Conservation (phyloP, 2,888 invertebrate species). For the Meganola albula region DNA sequence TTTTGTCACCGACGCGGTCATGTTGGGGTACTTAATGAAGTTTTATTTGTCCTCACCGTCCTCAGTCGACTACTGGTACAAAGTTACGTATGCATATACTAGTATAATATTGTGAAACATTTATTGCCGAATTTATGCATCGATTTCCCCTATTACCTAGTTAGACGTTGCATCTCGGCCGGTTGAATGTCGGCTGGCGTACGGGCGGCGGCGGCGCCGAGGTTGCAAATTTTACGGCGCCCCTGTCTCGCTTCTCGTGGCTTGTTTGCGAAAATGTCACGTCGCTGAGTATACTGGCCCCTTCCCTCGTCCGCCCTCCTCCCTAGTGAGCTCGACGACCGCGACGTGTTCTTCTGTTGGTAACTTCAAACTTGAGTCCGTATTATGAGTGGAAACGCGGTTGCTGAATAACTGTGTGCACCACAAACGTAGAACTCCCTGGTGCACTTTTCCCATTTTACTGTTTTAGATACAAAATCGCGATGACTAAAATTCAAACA, state of each 20-base stretch:
- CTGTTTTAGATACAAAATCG: slow-evolving; percentile 32
- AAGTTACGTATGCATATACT: slow-evolving; percentile 2
- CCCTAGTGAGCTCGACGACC: slow-evolving; percentile 30
- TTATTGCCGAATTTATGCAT: slow-evolving; percentile 49
- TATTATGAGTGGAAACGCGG: slow-evolving; percentile 34
- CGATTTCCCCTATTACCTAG: slow-evolving; percentile 50
- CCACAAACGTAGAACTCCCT: slow-evolving; percentile 34
- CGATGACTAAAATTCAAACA: too few species aligned
- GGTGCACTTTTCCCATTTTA: slow-evolving; percentile 25
- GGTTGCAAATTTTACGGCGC: slow-evolving; percentile 50
- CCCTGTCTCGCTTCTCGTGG: slow-evolving; percentile 41
- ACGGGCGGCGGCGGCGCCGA: slow-evolving; percentile 46
- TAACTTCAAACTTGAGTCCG: slow-evolving; percentile 44
- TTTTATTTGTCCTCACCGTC: too few species aligned
- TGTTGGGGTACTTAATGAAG: too few species aligned
- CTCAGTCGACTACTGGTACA: slow-evolving; percentile 31
- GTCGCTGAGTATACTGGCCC: slow-evolving; percentile 40
- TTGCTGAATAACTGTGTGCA: slow-evolving; percentile 35
- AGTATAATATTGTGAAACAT: slow-evolving; percentile 25
- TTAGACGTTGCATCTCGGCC: slow-evolving; percentile 35
- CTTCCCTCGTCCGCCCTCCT: slow-evolving; percentile 23
- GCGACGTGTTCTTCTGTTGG: slow-evolving; percentile 45
- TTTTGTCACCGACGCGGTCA: too few species aligned
- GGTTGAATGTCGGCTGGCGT: slow-evolving; percentile 31
- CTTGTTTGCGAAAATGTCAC: slow-evolving; percentile 70